Conservation (phyloP, 2,797 vertebrate species). For the Halcyon smyrnensis region DNA sequence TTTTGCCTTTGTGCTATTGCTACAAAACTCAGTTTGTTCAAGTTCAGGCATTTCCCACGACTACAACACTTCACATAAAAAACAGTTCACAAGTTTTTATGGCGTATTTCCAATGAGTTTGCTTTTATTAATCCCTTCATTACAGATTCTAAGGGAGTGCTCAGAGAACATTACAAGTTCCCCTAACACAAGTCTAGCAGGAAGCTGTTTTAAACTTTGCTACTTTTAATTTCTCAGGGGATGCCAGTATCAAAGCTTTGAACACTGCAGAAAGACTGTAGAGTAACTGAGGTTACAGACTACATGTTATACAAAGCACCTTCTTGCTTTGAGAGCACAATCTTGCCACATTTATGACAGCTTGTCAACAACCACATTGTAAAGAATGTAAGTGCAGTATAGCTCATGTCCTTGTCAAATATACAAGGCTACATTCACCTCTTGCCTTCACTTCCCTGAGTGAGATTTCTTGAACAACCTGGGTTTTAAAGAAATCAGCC, state of each 20-base stretch:
- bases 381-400: background rate
- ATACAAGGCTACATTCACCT: background rate
- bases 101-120: constrained; percentile 2
- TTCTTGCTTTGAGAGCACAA: background rate
- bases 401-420: background rate
- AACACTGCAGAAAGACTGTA: background rate
- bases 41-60: constrained; percentile 39
- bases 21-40: constrained; percentile 30
- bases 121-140: constrained; percentile 9
- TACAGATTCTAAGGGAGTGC: background rate
- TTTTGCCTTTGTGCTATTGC: constrained; percentile 3
- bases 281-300: background rate
- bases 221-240: background rate
- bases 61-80: background rate
- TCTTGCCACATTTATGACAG: background rate
- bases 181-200: background rate
- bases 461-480: background rate
- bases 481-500: background rate
- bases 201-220: background rate
- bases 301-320: background rate
- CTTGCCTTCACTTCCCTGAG: background rate
- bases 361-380: background rate
- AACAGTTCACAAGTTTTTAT: background rate
- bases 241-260: background rate
- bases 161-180: background rate